Evolutionary conservation across 2,113 vertebrate species (phyloP).

Genomic region (Aramus guarauna): DNA sequence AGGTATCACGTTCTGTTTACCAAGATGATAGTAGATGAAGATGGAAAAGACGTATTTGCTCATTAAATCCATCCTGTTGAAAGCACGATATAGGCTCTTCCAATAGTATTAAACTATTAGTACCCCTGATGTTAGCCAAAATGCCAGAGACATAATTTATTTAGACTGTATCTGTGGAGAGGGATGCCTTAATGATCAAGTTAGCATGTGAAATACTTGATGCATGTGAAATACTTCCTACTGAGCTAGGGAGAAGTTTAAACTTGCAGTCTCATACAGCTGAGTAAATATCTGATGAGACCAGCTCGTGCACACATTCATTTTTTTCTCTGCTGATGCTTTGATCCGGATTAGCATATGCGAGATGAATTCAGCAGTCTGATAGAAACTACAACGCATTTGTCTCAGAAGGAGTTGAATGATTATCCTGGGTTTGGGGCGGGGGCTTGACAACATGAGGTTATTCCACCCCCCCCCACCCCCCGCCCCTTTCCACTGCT

Average conservation of each 20-base stretch:
- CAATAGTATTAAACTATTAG: not conserved
- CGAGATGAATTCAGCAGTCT: slow-evolving; percentile 19
- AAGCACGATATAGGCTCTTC: not conserved
- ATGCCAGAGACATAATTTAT: not conserved
- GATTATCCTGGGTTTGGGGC: not conserved
- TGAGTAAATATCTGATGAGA: slow-evolving; percentile 55
- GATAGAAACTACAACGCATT: not conserved
- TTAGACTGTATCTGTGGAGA: not conserved
- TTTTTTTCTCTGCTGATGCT: not conserved
- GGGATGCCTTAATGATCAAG: not conserved
- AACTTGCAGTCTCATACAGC: not conserved
- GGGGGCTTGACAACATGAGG: not conserved
- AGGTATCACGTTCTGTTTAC: not conserved
- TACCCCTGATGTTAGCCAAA: not conserved
- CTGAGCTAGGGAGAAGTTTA: slow-evolving; percentile 23
- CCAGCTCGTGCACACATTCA: not conserved
- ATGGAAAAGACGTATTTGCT: not conserved
- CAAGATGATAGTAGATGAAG: not conserved
- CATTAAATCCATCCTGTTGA: not conserved
- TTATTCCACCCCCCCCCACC: not conserved
- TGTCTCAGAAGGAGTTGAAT: not conserved
- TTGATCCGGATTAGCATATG: slow-evolving; percentile 19
- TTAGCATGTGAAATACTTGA: slow-evolving; percentile 40
- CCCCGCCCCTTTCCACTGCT: not conserved
- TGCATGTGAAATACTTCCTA: not conserved